Evolutionary conservation across 2,113 vertebrate species (phyloP).

Genomic region (Fregetta grallaria): DNA sequence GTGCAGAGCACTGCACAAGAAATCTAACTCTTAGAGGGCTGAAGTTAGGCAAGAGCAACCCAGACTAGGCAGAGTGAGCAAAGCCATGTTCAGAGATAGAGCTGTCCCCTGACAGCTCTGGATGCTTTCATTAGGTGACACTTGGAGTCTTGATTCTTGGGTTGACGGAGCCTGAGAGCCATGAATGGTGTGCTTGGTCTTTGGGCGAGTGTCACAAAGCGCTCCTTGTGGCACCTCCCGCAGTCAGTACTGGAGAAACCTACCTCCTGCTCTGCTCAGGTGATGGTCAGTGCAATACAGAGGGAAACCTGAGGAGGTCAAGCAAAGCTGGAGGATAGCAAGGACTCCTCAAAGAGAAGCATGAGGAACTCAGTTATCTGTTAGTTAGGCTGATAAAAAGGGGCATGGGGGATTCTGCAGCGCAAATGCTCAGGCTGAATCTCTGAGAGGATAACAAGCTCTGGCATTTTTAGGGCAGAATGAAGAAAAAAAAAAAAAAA

Average conservation of each 20-base stretch:
- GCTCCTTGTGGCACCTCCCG: fast-evolving
- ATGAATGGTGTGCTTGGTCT: not conserved
- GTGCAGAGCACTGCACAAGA: not conserved
- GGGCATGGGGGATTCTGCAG: not conserved
- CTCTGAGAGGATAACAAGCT: conserved; percentile 38
- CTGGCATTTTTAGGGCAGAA: conserved; percentile 67
- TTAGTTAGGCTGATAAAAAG: not conserved
- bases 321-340: not conserved
- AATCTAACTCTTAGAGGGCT: not conserved
- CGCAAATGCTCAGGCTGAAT: conserved; percentile 41
- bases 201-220: not conserved
- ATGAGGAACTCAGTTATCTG: not conserved
- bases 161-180: not conserved
- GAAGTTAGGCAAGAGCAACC: not conserved
- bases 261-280: not conserved
- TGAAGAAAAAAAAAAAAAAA: not conserved
- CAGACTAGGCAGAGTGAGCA: not conserved
- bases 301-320: not conserved
- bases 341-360: not conserved
- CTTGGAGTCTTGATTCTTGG: not conserved
- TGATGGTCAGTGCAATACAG: not conserved
- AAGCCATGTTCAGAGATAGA: not conserved
- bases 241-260: not conserved
- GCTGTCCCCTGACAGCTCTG: not conserved
- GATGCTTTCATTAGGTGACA: not conserved